A percentile compares a stretch with the other conserved stretches of the same genome.
Conservation (phyloP, 53 echinoderm and acorn worm genomes). For the Mesocentrotus franciscanus region DNA sequence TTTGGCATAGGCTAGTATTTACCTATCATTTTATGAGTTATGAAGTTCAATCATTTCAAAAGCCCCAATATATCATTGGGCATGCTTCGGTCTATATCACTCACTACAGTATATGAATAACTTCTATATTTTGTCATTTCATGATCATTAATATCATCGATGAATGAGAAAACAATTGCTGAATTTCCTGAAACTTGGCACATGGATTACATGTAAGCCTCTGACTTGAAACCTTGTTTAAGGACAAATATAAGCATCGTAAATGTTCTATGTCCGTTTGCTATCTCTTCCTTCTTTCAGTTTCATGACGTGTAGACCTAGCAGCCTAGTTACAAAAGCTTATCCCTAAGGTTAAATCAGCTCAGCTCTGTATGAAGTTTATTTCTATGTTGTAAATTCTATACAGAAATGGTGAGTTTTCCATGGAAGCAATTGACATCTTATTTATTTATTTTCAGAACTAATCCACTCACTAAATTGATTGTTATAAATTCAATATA, state of each 20-base stretch:
- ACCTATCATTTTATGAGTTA: no score
- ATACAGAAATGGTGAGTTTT: background rate
- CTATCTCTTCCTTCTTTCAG: slow-evolving; percentile 9
- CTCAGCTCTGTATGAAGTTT: background rate
- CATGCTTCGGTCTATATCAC: no score
- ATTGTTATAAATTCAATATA: background rate
- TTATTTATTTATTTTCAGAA: background rate
- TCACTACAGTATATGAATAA: no score
- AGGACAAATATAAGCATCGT: background rate
- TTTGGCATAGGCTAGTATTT: no score
- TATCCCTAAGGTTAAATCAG: background rate
- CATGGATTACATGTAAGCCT: background rate
- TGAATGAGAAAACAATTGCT: background rate
- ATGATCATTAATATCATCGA: no score
- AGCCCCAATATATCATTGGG: no score
- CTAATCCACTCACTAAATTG: background rate
- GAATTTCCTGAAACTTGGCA: slow-evolving; percentile 10
- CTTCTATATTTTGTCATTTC: no score
- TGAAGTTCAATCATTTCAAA: no score
- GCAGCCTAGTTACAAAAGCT: background rate
- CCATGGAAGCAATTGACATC: background rate
- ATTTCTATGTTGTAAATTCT: background rate
- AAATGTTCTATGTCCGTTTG: background rate
- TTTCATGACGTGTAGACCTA: background rate
- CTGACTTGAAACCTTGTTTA: background rate